Evolutionary conservation across 2,113 vertebrate genomes (phyloP), one percentile per base, ranked within the genome.

Genomic region (Machaerirhynchus nigripectus): DNA sequence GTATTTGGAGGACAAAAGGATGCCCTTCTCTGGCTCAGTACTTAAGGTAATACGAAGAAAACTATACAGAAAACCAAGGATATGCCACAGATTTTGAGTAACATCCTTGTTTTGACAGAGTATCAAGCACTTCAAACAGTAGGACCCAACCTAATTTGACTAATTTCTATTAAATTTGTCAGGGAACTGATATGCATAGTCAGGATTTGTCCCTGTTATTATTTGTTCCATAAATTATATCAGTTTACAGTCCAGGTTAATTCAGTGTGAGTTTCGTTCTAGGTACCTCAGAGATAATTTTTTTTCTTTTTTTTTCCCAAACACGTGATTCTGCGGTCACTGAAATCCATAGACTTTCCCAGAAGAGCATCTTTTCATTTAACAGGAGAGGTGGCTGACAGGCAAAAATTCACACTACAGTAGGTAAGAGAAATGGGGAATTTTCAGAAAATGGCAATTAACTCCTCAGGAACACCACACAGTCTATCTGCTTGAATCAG

Each of bases 361-460:
- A 55, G 33, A 93, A 75, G 28, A 59, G 15, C 8, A 44, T 18
- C 14, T 68, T 87, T 63, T 78, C 42, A 71, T 59, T 89, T 78
- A 93, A 56, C 2, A 12, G 52, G 5, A 84, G 52, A 87, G 28
- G 46, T n/a, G 7, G 17, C 60, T 76, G 61, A 87, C n/a, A 33
- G 44, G n/a, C 52, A 89, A 89, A 91, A 91, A 52, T 44, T 79
- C 61, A 90, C 33, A 61, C 23, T 65, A 42, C 30, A 16, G 30
- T n/a, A 90, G 30, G 35, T 60, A 67, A 65, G 37, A 30, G 23
- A 93, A 93, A 76, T 39, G 16, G 42, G 26, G 15, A 67, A 64
- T 81, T 80, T 81, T 86, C 80, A 77, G 56, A 60, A 93, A 90
- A 84, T 22, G 67, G 68, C 67, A 76, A 69, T 83, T 86, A 84